A percentile compares a stretch with the other conserved stretches of the same genome.
phyloP scores from a whole-genome alignment of 2,888 invertebrate genomes.

The Cantharis flavilabris region DNA sequence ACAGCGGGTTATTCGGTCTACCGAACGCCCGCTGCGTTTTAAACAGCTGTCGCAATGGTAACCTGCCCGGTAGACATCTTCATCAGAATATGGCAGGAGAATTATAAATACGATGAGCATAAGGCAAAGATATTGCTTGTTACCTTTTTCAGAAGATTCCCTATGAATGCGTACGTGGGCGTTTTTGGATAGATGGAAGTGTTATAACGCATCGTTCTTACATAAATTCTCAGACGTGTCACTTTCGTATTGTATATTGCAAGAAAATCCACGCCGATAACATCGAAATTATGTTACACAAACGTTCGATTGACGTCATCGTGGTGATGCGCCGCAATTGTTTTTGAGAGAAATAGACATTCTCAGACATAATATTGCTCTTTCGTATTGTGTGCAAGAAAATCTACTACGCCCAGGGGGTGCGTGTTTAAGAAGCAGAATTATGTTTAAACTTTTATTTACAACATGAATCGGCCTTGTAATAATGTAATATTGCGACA shows the following conservation, averaged over 20 bases:
- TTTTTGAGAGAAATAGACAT: too few species aligned
- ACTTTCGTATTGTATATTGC: background rate
- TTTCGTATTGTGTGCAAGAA: too few species aligned
- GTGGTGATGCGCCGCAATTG: background rate
- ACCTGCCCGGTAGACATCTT: constrained; percentile 53
- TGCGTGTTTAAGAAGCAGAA: too few species aligned
- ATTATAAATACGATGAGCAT: constrained; percentile 51
- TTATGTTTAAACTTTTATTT: too few species aligned
- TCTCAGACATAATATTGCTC: too few species aligned
- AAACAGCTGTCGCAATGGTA: constrained; percentile 54
- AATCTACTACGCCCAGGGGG: too few species aligned
- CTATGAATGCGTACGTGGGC: constrained; percentile 39
- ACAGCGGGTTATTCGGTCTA: constrained; percentile 47
- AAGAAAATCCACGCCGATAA: background rate
- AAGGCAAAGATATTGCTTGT: constrained; percentile 49
- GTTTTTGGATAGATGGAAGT: constrained; percentile 29
- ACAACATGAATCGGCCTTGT: too few species aligned
- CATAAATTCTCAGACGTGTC: background rate
- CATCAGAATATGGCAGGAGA: constrained; percentile 51
- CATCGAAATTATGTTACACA: background rate
- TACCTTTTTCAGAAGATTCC: constrained; percentile 44
- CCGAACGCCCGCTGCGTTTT: constrained; percentile 50
- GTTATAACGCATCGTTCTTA: constrained; percentile 11
- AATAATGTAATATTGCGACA: too few species aligned
- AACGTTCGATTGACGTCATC: background rate